Base-by-base conservation (phyloP, 2,797 vertebrate genomes). In the Microctenopoma steveboyesi region DNA sequence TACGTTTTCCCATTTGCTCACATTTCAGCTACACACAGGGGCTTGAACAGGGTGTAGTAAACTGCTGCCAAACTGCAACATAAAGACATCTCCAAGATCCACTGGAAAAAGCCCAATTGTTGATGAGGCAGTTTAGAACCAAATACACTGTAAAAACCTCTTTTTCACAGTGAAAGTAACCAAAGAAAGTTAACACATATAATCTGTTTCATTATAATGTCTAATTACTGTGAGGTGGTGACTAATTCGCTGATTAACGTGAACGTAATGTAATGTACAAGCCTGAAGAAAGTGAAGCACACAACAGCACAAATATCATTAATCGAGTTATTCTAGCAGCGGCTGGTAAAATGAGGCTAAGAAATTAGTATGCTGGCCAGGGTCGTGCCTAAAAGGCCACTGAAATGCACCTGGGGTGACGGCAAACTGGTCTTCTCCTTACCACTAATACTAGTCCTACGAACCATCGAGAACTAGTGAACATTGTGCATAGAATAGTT, bases 21-120 rank as follows among this genome's bases (percentile, higher is more conserved):
- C 2, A 16, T 45, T 77, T 54, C 55, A 56, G 63, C 30, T 8
- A 28, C n/a, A 30, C 28, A 70, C 39, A 76, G 50, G 69, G 35
- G 56, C 40, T 28, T 35, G 37, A 56, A 67, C 49, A 59, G 33
- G 52, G 35, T 15, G 60, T 15, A 7, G 4, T 25, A 45, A 48
- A 14, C 42, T 40, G 33, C 18, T 73, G 74, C 72, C 82, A 86
- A 78, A 79, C 51, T 51, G 14, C 53, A 72, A 65, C 61, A 76
- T 42, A 69, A 61, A 74, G 52, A 59, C 25, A 0, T 18, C n/a
- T 56, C 45, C 2, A 55, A 66, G 56, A 72, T 28, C 25, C 5
- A 51, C 42, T 70, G 69, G 57, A 71, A 64, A 6, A 53, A n/a
- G n/a, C 46, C 59, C 64, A 65, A 60, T 28, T 57, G 64, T 70